A percentile compares a stretch with the other conserved stretches of the same genome.
These are phyloP conservation scores for Morone saxatilis DNA, from an alignment of 2,113 vertebrate species.

Conservation along the genomic window DNA sequence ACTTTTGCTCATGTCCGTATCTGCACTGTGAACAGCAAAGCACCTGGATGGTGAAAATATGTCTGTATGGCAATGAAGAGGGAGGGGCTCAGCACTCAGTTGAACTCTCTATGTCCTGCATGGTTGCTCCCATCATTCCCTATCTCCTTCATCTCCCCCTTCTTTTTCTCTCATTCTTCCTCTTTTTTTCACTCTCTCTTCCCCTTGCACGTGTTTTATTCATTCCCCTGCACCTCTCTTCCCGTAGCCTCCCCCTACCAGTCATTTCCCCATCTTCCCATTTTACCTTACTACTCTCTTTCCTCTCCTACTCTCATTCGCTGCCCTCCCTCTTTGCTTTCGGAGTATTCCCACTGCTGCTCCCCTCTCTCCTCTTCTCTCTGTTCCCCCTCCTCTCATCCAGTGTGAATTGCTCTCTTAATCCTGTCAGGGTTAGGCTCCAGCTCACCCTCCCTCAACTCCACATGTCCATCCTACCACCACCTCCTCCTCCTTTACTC, in stretches of 20 bases:
- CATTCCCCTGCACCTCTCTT: slow-evolving; percentile 4
- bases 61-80: background rate
- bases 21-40: background rate
- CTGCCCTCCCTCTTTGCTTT: slow-evolving; percentile 32
- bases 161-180: background rate
- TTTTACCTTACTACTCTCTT: slow-evolving; percentile 10
- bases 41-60: background rate
- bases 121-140: background rate
- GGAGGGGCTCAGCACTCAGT: background rate
- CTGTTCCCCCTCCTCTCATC: slow-evolving; percentile 46
- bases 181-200: background rate
- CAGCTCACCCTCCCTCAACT: slow-evolving; percentile 39
- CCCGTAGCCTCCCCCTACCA: background rate
- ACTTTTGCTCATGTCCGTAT: background rate
- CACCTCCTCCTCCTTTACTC: slow-evolving; percentile 9
- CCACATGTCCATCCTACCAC: slow-evolving; percentile 41
- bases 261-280: slow-evolving; percentile 31
- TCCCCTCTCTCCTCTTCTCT: slow-evolving; percentile 15
- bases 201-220: slow-evolving; percentile 11
- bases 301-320: background rate
- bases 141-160: background rate
- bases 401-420: slow-evolving; percentile 62
- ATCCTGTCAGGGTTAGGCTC: slow-evolving; percentile 60
- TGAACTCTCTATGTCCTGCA: slow-evolving; percentile 17
- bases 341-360: slow-evolving; percentile 37